Evolutionary conservation across 2,888 invertebrate genomes (phyloP).

Genomic region (Keiferia lycopersicella): DNA sequence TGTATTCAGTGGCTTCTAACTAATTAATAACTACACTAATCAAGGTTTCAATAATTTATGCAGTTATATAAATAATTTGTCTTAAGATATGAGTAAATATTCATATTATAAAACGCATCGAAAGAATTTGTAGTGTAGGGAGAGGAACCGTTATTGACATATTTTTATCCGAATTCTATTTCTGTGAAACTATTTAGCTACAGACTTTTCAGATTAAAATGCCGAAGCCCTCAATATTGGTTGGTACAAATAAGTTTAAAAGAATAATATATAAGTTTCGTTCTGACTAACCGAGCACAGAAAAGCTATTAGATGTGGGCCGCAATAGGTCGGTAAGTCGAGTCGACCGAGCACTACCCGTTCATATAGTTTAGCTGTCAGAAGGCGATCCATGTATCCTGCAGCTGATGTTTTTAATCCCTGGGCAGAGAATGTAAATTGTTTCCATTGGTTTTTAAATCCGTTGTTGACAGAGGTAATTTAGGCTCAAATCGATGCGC

Average conservation of each 20-base stretch:
- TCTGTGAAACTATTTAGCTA: no score
- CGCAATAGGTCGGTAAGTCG: neutral
- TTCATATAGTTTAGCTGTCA: no score
- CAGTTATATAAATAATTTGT: neutral
- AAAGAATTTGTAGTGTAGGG: neutral
- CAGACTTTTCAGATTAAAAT: no score
- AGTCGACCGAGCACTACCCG: no score
- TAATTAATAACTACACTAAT: slow-evolving; percentile 33
- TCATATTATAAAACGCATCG: neutral
- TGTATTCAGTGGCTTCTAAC: slow-evolving; percentile 33
- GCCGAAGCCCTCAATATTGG: neutral
- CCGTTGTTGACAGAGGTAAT: no score
- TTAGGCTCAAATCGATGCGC: no score
- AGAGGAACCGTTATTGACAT: neutral
- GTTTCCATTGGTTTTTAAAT: no score
- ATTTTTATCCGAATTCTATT: neutral
- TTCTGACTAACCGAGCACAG: neutral
- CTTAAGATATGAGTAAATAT: neutral
- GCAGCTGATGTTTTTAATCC: no score
- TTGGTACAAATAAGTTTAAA: neutral
- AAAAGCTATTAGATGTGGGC: slow-evolving; percentile 6
- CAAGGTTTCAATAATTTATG: slow-evolving; percentile 26
- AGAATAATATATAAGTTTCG: neutral
- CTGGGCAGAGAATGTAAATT: no score
- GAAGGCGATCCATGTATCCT: no score